phyloP scores from a whole-genome alignment of 2,888 invertebrate species.

The Pollenia labialis region DNA sequence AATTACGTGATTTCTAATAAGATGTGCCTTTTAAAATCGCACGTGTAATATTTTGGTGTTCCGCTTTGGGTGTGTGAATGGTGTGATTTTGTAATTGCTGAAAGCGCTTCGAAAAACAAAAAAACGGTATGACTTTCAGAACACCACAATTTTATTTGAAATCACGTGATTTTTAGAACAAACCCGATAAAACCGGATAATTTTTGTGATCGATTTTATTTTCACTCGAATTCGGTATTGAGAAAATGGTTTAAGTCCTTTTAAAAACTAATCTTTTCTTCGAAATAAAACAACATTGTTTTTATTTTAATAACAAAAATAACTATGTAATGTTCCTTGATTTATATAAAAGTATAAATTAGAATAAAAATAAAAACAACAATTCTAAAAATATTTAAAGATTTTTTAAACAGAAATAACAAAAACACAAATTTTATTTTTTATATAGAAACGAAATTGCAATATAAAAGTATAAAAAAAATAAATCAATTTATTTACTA shows the following conservation, averaged over 20 bases:
- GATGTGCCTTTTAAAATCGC: too few species aligned
- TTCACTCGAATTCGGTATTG: too few species aligned
- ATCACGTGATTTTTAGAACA: too few species aligned
- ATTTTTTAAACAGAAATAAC: constrained; percentile 56
- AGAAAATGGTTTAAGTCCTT: neutral
- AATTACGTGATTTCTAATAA: too few species aligned
- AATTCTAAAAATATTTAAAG: constrained; percentile 50
- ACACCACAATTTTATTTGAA: too few species aligned
- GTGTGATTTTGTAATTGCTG: too few species aligned
- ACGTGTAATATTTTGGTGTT: too few species aligned
- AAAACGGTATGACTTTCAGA: too few species aligned
- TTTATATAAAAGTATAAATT: constrained; percentile 54
- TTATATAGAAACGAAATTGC: constrained; percentile 39
- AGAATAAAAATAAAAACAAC: constrained; percentile 44
- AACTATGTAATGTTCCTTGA: constrained; percentile 44
- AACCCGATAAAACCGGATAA: too few species aligned
- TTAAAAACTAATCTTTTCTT: neutral
- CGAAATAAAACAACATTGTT: constrained; percentile 51
- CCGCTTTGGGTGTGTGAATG: too few species aligned
- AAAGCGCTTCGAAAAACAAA: too few species aligned
- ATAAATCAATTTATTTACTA: neutral
- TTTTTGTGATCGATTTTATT: too few species aligned
- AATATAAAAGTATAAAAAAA: constrained; percentile 67
- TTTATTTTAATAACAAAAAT: constrained; percentile 56
- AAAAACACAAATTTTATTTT: constrained; percentile 55